phyloP scores from a whole-genome alignment of 2,888 invertebrate species.

The Hymenopus coronatus region DNA sequence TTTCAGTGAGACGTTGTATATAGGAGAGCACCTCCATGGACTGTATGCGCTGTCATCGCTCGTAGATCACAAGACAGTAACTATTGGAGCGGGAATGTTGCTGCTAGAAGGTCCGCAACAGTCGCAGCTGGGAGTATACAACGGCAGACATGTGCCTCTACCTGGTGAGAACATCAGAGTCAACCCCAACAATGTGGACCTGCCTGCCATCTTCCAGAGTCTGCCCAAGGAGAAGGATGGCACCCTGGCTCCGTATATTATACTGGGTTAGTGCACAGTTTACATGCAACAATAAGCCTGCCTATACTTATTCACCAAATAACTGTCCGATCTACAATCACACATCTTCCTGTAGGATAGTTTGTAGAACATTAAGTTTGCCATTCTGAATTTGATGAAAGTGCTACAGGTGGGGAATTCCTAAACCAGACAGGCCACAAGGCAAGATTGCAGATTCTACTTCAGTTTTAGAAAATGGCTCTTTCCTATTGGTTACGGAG shows the following conservation, averaged over 20 bases:
- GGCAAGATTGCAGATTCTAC: no score
- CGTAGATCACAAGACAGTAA: conserved; percentile 85
- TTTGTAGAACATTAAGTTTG: no score
- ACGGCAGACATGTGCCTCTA: not conserved
- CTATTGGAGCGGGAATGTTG: conserved; percentile 69
- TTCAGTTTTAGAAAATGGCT: no score
- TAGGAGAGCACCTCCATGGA: conserved; percentile 84
- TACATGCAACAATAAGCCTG: not conserved
- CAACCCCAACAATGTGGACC: conserved; percentile 21
- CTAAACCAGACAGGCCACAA: no score
- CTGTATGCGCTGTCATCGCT: conserved; percentile 89
- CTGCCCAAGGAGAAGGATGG: conserved; percentile 25
- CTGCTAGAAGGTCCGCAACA: conserved; percentile 75
- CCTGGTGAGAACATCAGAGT: conserved; percentile 26
- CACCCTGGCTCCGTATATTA: conserved; percentile 26
- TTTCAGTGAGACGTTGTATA: conserved; percentile 81
- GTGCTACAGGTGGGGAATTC: no score
- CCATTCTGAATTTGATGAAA: no score
- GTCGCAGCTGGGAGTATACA: not conserved
- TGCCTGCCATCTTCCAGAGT: conserved; percentile 26
- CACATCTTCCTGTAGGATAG: no score
- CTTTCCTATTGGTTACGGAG: no score
- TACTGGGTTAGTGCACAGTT: conserved; percentile 30
- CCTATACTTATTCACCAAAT: not conserved
- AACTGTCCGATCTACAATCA: no score